Evolutionary conservation across 2,797 vertebrate species (phyloP), one percentile per base, ranked within the genome.

Genomic region (Thaleichthys pacificus): DNA sequence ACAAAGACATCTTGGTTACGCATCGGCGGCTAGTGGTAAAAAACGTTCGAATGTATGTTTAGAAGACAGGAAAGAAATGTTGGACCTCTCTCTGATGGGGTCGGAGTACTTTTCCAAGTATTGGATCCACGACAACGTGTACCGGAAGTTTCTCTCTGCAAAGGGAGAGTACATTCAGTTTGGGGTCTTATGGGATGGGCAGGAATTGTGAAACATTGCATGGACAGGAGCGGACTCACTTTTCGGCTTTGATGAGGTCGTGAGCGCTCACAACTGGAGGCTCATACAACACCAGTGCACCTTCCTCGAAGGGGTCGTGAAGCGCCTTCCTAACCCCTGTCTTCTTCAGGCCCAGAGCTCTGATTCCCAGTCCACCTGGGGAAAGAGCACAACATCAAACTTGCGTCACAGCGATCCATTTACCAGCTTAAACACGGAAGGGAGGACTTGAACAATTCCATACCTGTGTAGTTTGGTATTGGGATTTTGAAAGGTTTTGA

Each of bases 11-110:
- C 38, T 11, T 42, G 12, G 42, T 14, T 47, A 9, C 2, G 12
- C 9, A 12, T 11, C 9, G 42, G 42, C 42, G 12, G 12, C 11
- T 47, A 47, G 3, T 0, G 12, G 9, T 11, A 0, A 17, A 17
- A 49, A 66, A 66, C 65, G 26, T 22, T 11, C 5, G 35, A 63
- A 30, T 21, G 61, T 35, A 8, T 12, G 38, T 42, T 12, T 14
- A 9, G 28, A 32, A 35, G 32, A 35, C 26, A 35, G 61, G 26
- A 63, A 63, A 64, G 32, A 66, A 24, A 67, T 15, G 24, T 24
- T 3, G 89, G 91, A 99, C 97, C 93, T 98, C 97, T 94, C 96
- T 95, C 89, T 99, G 97, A 92, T 99, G 97, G 26, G 97, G 97
- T 79, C 97, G 87, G 66, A 99, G 91, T 42, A 99, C 93, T 70